A percentile compares a stretch with the other conserved stretches of the same genome.
Evolutionary conservation across 2,888 invertebrate genomes (phyloP).

Genomic region (Gibbula magus): DNA sequence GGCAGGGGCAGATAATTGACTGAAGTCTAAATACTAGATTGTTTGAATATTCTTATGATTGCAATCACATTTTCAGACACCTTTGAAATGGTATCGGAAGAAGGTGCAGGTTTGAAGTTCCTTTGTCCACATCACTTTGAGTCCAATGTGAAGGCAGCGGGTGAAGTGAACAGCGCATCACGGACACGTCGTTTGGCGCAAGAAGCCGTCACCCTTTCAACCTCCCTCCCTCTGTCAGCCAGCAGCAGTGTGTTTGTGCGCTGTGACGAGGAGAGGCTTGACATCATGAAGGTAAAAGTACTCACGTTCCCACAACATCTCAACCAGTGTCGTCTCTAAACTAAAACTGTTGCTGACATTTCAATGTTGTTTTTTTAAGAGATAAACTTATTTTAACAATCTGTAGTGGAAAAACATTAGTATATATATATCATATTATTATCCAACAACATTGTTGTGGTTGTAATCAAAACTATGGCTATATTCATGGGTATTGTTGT

Average conservation of each 20-base stretch:
- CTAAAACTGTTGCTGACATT: too few species aligned
- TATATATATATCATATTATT: too few species aligned
- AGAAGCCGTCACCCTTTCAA: slow-evolving; percentile 94
- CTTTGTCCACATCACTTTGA: slow-evolving; percentile 84
- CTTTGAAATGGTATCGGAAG: slow-evolving; percentile 91
- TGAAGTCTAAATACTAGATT: too few species aligned
- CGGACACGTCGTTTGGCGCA: slow-evolving; percentile 94
- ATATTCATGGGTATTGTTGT: too few species aligned
- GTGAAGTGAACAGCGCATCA: slow-evolving; percentile 88
- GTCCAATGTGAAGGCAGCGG: slow-evolving; percentile 88
- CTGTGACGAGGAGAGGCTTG: slow-evolving; percentile 93
- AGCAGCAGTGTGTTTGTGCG: slow-evolving; percentile 96
- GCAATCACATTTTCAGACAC: slow-evolving; percentile 81
- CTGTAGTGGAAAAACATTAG: too few species aligned
- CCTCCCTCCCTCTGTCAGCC: slow-evolving; percentile 92
- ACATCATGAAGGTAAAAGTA: slow-evolving; percentile 89
- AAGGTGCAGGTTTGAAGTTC: slow-evolving; percentile 84
- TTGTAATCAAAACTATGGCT: too few species aligned
- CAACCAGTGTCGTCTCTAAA: background rate
- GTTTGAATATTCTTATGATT: too few species aligned
- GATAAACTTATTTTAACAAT: background rate
- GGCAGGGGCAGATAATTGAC: too few species aligned
- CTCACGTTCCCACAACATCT: background rate
- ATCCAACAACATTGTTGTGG: too few species aligned
- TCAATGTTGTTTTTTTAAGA: too few species aligned